A percentile compares a stretch with the other conserved stretches of the same genome.
Evolutionary conservation across 2,888 invertebrate genomes (phyloP).

Genomic region (Adineta ricciae): DNA sequence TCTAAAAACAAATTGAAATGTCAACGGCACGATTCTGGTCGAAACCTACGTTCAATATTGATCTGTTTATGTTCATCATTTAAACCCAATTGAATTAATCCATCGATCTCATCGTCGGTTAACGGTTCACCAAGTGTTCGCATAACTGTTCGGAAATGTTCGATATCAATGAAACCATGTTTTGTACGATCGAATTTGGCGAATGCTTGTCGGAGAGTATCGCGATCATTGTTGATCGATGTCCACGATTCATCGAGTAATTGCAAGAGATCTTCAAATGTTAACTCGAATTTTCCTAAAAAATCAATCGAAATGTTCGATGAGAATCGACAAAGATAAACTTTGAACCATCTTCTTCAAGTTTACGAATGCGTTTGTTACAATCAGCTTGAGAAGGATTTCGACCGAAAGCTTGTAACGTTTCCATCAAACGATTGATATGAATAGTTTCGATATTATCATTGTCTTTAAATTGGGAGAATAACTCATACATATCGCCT

Average conservation of each 20-base stretch:
- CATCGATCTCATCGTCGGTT: background rate
- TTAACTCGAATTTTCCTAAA: background rate
- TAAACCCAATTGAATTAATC: background rate
- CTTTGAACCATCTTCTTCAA: background rate
- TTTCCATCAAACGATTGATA: background rate
- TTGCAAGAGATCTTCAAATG: background rate
- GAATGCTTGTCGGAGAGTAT: background rate
- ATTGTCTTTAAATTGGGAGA: background rate
- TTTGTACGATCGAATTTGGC: background rate
- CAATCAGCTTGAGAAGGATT: background rate
- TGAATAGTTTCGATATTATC: background rate
- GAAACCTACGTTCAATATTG: background rate
- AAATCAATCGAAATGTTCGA: background rate
- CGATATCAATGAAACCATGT: background rate
- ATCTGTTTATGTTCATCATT: background rate
- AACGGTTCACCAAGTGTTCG: background rate
- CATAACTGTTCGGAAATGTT: background rate
- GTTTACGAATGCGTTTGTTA: background rate
- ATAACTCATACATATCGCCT: background rate
- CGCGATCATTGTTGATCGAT: background rate
- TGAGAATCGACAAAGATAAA: background rate
- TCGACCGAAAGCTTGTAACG: background rate
- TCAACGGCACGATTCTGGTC: background rate
- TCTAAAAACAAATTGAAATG: background rate
- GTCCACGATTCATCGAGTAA: background rate